Evolutionary conservation across 2,113 vertebrate species (phyloP), one percentile per base, ranked within the genome.

Genomic region (Chunga burmeisteri): DNA sequence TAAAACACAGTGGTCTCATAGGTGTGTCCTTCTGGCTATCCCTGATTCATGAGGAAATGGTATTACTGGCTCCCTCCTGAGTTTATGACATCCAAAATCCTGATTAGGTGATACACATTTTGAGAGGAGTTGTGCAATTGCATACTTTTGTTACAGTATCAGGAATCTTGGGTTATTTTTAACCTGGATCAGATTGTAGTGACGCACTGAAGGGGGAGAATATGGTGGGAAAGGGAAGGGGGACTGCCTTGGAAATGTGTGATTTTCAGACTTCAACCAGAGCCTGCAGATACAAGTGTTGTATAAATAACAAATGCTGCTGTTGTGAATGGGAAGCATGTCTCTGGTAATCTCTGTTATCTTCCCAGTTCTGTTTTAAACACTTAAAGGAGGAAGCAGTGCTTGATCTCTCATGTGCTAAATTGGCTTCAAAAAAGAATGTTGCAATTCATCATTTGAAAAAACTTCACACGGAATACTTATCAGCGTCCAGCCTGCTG

Each of bases 51-150:
- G 13, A 29, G 49, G 49, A 49, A 61, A 52, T 0, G 2, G 23
- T 21, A 2, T 1, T 38, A 26, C 74, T 22, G 55, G 10, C 42
- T 77, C 59, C 21, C 30, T 21, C 25, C 8, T 52, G 49, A 53
- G 56, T 0, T 13, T 44, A 11, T 17, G 58, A 46, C 81, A 73
- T 56, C 50, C 65, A 53, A 77, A 84, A 30, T 10, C 66, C 63
- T 5, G 72, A 42, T 47, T 0, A 46, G 21, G 80, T 0, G 6
- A 46, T 16, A 13, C 2, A 10, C 1, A 0, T 29, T n/a, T 61
- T 13, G 32, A 47, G 29, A 47, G 38, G 32, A 40, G 46, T 12
- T 67, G 81, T 36, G 89, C 80, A 91, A 72, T 8, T 13, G 19
- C 18, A 11, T 36, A 2, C 4, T 80, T n/a, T 10, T 9, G n/a